phyloP scores from a whole-genome alignment of 1,140 invertebrate species.

The Drosophila carrolli region DNA sequence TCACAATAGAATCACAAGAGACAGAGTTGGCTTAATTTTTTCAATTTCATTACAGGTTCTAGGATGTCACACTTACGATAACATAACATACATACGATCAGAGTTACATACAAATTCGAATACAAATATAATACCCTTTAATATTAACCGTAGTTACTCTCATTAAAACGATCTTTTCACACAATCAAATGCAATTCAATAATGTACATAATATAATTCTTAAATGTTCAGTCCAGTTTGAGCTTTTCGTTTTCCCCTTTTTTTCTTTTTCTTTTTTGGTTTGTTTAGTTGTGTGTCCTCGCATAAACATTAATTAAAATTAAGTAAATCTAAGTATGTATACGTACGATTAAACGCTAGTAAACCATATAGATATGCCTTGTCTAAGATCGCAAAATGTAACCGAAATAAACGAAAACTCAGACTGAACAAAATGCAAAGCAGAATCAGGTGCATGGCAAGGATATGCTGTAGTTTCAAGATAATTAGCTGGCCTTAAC shows the following conservation, averaged over 20 bases:
- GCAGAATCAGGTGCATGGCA: constrained; percentile 41
- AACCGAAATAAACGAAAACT: constrained; percentile 16
- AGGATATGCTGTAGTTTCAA: constrained; percentile 36
- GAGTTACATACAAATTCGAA: constrained; percentile 63
- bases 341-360: constrained; percentile 63
- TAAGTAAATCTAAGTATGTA: constrained; percentile 71
- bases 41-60: constrained; percentile 30
- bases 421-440: constrained; percentile 36
- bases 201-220: constrained; percentile 72
- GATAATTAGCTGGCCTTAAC: constrained; percentile 27
- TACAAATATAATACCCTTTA: constrained; percentile 64
- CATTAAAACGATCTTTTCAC: constrained; percentile 49
- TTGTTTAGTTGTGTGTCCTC: constrained; percentile 55
- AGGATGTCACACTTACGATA: constrained; percentile 38
- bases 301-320: constrained; percentile 65
- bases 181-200: constrained; percentile 68
- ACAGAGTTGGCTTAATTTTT: constrained; percentile 71
- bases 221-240: constrained; percentile 84
- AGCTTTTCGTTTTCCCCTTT: constrained; percentile 75
- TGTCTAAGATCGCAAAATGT: constrained; percentile 26
- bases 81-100: constrained; percentile 61
- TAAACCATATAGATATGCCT: constrained; percentile 62
- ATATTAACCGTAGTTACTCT: constrained; percentile 39
- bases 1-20: constrained; percentile 82
- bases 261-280: constrained; percentile 43